Evolutionary conservation across 1,140 invertebrate genomes (phyloP), one percentile per base, ranked within the genome.

Genomic region (Calosoma granatense): DNA sequence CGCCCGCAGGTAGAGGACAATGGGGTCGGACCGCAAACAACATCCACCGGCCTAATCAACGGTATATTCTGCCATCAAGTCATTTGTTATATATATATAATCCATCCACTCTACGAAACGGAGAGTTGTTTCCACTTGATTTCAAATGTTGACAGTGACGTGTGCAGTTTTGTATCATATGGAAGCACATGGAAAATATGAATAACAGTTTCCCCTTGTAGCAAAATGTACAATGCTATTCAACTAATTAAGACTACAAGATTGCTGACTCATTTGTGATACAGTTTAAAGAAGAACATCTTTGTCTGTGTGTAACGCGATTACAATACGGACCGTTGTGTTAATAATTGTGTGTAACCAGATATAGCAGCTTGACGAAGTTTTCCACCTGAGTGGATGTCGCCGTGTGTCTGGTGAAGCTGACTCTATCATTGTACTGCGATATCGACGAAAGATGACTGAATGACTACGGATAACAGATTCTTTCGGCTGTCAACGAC

Each of bases 1-100:
- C 41, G 41, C 41, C 41, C 41, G 15, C 41, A 47, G 41, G 41
- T 47, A 47, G 15, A 47, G 41, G 15, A 47, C 41, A 47, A 47
- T 47, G 41, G 41, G 26, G 41, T 17, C 41, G 9, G 41, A 47
- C 41, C 41, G 41, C 41, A 47, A 47, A 47, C 41, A 47, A 47
- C 41, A 47, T 6, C 41, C 4, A 14, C 26, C 6, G 41, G 3
- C 9, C 41, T 47, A 47, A 47, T 47, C 41, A 47, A 47, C 41
- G 15, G n/a, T 17, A 17, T 47, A 47, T 47, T 47, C 15, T 47
- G 41, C 15, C 6, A 11, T 47, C 6, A 11, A 17, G 17, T 47
- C 41, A 47, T 47, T 47, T 47, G 15, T 47, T 47, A 47, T 47
- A 17, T 47, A 14, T 30, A 30, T 30, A 14, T 30, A 14, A n/a